Conservation (phyloP, 2,797 vertebrate genomes). For the Sandelia bainsii region DNA sequence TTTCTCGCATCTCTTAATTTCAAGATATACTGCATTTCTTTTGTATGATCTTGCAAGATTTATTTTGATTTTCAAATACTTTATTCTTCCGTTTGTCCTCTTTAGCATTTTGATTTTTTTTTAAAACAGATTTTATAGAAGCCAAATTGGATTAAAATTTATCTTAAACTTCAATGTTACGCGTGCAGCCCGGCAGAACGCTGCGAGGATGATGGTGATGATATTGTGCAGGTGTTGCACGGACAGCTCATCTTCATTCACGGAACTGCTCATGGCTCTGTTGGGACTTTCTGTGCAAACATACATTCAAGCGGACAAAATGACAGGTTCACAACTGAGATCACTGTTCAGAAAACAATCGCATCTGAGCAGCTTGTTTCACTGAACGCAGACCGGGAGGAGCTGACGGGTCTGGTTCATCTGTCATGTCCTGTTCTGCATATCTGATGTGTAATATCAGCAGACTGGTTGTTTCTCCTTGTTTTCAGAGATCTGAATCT, state of each 20-base stretch:
- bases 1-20: conserved; percentile 2
- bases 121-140: neutral
- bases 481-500: conserved; percentile 5
- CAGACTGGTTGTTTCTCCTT: conserved; percentile 15
- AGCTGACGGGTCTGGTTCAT: conserved; percentile 41
- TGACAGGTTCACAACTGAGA: no score
- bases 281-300: no score
- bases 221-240: conserved; percentile 22
- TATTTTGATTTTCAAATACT: conserved; percentile 27
- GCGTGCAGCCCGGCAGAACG: neutral
- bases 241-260: conserved; percentile 25
- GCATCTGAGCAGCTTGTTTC: conserved; percentile 7
- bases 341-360: no score
- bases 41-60: neutral
- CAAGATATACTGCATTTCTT: neutral
- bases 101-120: neutral
- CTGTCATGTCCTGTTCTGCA: conserved; percentile 24
- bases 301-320: no score
- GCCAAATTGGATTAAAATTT: conserved; percentile 2
- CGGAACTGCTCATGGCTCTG: conserved; percentile 5
- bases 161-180: conserved; percentile 16
- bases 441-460: conserved; percentile 19
- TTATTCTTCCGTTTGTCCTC: conserved; percentile 6
- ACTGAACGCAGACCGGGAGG: conserved; percentile 20
- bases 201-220: conserved; percentile 13